A percentile compares a stretch with the other conserved stretches of the same genome.
phyloP scores from a whole-genome alignment of 2,888 invertebrate species.

The Drosophila paramelanica region DNA sequence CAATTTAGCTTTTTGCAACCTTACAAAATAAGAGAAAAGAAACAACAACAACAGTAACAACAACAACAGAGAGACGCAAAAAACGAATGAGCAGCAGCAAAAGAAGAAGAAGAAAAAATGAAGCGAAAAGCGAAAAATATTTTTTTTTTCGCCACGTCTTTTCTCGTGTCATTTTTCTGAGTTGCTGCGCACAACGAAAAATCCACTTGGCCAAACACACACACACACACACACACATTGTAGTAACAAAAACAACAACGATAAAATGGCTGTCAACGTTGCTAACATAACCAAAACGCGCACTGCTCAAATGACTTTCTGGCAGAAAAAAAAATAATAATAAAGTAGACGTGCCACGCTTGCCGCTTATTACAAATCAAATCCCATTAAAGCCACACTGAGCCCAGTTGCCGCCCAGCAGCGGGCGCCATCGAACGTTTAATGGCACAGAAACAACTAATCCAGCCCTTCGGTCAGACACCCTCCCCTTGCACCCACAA shows the following conservation, averaged over 20 bases:
- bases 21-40: constrained; percentile 52
- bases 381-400: constrained; percentile 79
- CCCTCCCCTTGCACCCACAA: no score
- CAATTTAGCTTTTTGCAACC: constrained; percentile 78
- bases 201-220: constrained; percentile 56
- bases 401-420: constrained; percentile 57
- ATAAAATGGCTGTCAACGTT: constrained; percentile 72
- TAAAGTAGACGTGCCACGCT: constrained; percentile 70
- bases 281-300: constrained; percentile 40
- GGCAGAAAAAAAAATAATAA: constrained; percentile 5
- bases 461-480: constrained; percentile 21
- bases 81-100: constrained; percentile 27
- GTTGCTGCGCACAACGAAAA: constrained; percentile 65
- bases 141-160: constrained; percentile 30
- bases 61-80: constrained; percentile 20
- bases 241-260: constrained; percentile 28
- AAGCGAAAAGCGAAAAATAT: constrained; percentile 50
- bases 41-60: constrained; percentile 7
- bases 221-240: constrained; percentile 18
- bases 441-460: constrained; percentile 60
- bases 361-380: constrained; percentile 82
- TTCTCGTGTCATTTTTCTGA: constrained; percentile 67
- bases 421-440: constrained; percentile 39
- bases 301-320: constrained; percentile 45
- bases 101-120: constrained; percentile 48